phyloP scores from a whole-genome alignment of 2,888 invertebrate species.

The Thymelicus lineola region DNA sequence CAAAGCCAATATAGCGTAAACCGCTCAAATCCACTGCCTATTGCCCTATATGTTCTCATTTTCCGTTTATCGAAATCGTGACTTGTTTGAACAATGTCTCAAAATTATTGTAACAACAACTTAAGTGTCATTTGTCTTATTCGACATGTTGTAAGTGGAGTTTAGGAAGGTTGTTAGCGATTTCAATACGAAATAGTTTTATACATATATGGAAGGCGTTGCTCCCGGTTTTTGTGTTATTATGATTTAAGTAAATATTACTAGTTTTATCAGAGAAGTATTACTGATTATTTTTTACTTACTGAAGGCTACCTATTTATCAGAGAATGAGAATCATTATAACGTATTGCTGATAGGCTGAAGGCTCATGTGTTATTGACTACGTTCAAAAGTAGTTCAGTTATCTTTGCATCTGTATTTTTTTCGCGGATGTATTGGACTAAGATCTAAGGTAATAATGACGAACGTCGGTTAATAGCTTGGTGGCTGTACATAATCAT shows the following conservation, averaged over 20 bases:
- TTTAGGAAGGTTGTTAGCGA: neutral
- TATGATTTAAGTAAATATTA: neutral
- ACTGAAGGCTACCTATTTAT: no score
- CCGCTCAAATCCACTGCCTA: conserved; percentile 58
- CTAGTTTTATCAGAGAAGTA: no score
- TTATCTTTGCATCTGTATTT: no score
- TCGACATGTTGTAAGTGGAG: conserved; percentile 13
- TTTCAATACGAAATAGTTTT: neutral
- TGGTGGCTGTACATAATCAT: no score
- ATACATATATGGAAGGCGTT: neutral
- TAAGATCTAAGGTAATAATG: no score
- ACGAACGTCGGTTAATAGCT: no score
- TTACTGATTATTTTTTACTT: no score
- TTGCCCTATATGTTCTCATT: conserved; percentile 60
- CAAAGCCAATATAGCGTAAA: conserved; percentile 57
- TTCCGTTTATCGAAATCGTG: conserved; percentile 74
- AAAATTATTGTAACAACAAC: conserved; percentile 18
- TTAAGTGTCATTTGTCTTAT: conserved; percentile 21
- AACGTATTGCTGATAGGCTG: no score
- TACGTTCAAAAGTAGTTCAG: no score
- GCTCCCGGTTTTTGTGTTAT: neutral
- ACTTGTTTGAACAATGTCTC: conserved; percentile 58
- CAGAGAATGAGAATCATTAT: no score
- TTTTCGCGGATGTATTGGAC: no score
- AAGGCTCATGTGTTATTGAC: no score